phyloP scores from a whole-genome alignment of 2,888 invertebrate genomes.

The Orthosia incerta region DNA sequence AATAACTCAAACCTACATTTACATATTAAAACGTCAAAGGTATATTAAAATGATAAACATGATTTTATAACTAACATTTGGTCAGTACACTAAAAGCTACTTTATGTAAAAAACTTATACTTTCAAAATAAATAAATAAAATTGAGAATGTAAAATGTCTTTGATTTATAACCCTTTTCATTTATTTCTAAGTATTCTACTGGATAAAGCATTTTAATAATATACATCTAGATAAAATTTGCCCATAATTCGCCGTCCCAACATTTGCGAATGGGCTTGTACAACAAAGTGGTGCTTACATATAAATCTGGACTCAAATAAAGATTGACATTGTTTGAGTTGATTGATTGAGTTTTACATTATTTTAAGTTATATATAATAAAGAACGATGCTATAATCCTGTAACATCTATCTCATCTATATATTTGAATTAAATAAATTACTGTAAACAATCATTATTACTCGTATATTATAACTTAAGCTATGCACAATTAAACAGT shows the following conservation, averaged over 20 bases:
- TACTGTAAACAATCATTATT: background rate
- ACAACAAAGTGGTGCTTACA: too few relatives aligned
- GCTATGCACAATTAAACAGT: background rate
- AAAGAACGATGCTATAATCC: too few relatives aligned
- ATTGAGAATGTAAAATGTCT: constrained; percentile 29
- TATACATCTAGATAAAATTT: background rate
- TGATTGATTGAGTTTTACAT: too few relatives aligned
- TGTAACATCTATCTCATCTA: too few relatives aligned
- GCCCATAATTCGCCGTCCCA: background rate
- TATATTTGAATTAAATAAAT: background rate
- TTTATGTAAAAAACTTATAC: background rate
- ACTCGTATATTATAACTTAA: background rate
- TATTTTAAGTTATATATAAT: too few relatives aligned
- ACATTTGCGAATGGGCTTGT: too few relatives aligned
- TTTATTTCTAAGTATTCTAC: background rate
- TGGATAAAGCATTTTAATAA: too few relatives aligned
- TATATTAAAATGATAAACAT: constrained; percentile 4
- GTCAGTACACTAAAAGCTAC: constrained; percentile 21
- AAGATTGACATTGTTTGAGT: too few relatives aligned
- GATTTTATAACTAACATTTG: constrained; percentile 28
- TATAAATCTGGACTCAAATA: too few relatives aligned
- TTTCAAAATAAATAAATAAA: constrained; percentile 17
- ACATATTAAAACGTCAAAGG: constrained; percentile 2
- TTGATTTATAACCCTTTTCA: constrained; percentile 6
- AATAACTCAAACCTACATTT: background rate